These are phyloP conservation scores for Trichomalopsis sarcophagae DNA, from an alignment of 1,140 invertebrate species.

Conservation along the genomic window DNA sequence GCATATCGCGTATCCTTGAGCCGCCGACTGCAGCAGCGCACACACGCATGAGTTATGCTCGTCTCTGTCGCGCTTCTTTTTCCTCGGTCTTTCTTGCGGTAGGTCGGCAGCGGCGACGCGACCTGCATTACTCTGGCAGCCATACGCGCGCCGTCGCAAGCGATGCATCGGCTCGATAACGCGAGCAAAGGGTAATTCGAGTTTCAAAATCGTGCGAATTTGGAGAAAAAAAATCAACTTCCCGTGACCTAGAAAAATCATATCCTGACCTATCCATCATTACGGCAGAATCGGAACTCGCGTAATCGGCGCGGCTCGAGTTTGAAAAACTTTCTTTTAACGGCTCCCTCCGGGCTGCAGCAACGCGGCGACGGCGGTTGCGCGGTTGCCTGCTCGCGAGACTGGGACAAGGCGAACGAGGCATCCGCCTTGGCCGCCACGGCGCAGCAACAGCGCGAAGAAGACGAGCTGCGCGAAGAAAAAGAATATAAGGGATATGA, in stretches of 20 bases:
- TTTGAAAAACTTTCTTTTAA: slow-evolving; percentile 52
- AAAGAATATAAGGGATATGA: slow-evolving; percentile 7
- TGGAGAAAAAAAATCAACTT: no score
- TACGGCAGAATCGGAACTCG: slow-evolving; percentile 5
- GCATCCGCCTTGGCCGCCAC: slow-evolving; percentile 60
- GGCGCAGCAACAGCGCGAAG: neutral
- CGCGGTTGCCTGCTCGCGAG: slow-evolving; percentile 47
- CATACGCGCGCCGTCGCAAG: neutral
- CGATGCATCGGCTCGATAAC: neutral
- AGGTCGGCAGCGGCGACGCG: neutral
- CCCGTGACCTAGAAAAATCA: neutral
- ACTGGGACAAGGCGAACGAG: slow-evolving; percentile 61
- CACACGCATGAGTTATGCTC: neutral
- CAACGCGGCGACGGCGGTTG: neutral
- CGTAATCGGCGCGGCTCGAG: neutral
- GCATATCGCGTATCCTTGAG: slow-evolving; percentile 24
- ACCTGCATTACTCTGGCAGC: neutral
- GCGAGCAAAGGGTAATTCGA: no score
- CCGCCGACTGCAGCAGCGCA: neutral
- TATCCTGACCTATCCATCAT: no score
- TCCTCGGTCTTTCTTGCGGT: slow-evolving; percentile 12
- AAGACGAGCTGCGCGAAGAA: neutral
- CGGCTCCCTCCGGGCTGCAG: slow-evolving; percentile 20
- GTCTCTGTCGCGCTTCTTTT: neutral
- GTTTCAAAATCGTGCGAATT: no score